phyloP scores from a whole-genome alignment of 2,113 vertebrate species.

The Cisticola juncidis region DNA sequence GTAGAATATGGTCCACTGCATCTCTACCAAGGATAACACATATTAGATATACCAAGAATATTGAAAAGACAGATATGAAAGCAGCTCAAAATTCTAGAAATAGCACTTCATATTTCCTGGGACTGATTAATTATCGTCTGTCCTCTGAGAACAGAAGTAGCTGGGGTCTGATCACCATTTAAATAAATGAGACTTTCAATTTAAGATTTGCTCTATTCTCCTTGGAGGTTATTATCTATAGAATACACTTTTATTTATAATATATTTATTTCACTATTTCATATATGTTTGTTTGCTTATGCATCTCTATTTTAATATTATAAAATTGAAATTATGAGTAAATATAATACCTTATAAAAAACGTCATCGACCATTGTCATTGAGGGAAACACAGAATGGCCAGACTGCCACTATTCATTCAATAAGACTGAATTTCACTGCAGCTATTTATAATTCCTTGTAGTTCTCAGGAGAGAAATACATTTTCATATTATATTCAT shows the following conservation, averaged over 20 bases:
- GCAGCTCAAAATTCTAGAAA: neutral
- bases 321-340: neutral
- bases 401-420: neutral
- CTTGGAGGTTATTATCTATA: neutral
- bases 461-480: neutral
- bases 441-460: neutral
- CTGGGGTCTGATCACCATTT: neutral
- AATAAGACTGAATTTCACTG: neutral
- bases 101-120: neutral
- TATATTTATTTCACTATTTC: neutral
- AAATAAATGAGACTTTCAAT: neutral
- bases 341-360: neutral
- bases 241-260: neutral
- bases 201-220: neutral
- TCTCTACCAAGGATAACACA: neutral
- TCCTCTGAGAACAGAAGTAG: neutral
- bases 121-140: neutral
- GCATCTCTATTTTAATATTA: neutral
- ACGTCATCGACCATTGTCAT: fast-evolving
- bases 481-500: neutral
- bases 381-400: neutral
- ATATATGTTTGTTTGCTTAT: neutral
- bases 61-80: fast-evolving
- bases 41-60: neutral
- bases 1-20: neutral